phyloP scores from a whole-genome alignment of 1,140 invertebrate species.

The Lepidotrigona ventralis region DNA sequence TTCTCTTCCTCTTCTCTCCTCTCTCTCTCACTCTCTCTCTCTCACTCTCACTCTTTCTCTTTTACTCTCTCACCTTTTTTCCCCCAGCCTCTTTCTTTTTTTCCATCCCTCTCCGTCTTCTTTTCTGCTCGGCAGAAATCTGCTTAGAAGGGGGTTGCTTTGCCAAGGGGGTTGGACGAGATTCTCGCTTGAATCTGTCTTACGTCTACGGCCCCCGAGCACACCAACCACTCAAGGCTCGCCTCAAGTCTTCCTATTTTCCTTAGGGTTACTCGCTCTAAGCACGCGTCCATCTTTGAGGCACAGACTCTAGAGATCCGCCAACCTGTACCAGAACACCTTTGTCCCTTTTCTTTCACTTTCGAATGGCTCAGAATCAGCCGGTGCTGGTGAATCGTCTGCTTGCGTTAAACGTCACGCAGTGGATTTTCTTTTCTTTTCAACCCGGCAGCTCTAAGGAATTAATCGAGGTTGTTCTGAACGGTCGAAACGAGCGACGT shows the following conservation, averaged over 20 bases:
- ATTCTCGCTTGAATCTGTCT: conserved; percentile 34
- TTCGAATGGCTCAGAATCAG: too few species aligned
- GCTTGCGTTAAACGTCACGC: too few species aligned
- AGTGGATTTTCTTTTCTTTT: not conserved
- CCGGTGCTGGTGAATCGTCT: too few species aligned
- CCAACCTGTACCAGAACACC: not conserved
- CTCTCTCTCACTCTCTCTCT: not conserved
- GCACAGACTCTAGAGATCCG: too few species aligned
- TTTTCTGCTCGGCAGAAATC: conserved; percentile 35
- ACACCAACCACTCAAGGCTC: conserved; percentile 15
- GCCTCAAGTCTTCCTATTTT: conserved; percentile 20
- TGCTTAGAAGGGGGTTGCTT: conserved; percentile 35
- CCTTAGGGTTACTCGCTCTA: conserved; percentile 10
- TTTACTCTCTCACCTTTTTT: not conserved
- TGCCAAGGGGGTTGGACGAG: conserved; percentile 8
- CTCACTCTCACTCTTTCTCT: not conserved
- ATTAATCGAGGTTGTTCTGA: not conserved
- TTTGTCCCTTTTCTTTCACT: too few species aligned
- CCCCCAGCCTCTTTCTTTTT: not conserved
- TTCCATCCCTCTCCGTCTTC: not conserved
- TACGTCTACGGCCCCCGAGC: conserved; percentile 16
- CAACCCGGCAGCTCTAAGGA: not conserved
- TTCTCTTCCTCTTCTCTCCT: not conserved
- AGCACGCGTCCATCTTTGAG: conserved; percentile 13
- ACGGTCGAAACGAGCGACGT: not conserved